Base-by-base conservation (phyloP, 2,113 vertebrate genomes). In the Burhinus oedicnemus region DNA sequence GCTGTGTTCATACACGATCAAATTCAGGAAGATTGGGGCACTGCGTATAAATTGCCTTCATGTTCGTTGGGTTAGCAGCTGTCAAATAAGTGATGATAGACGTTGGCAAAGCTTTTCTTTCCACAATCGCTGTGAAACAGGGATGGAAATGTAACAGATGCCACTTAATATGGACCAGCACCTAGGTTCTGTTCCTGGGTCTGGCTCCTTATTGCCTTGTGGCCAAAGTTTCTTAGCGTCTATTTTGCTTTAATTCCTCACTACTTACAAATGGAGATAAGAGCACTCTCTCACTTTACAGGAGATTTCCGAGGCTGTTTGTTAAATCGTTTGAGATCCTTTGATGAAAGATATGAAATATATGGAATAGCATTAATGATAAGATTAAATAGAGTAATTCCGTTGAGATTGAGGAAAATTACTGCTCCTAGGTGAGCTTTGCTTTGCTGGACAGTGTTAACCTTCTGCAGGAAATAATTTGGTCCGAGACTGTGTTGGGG, bases 81-180 rank as follows among this genome's bases (percentile, higher is more conserved):
- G 94, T 96, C 97, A 97, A 96, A 96, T 97, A 96, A 95, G 94
- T 96, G 97, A 95, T 97, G 95, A 96, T 87, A 91, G 79, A 66
- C 5, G 0, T 85, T 97, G 95, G 96, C 96, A 94, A 74, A 47
- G 87, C 81, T 90, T 74, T 83, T 64, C 91, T 91, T 94, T 84
- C 84, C 84, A 29, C 60, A 89, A 94, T 95, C 51, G 0, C 95
- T 95, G 94, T 89, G 96, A 95, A 96, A 65, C 80, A 60, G 82
- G 87, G 84, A 94, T 96, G 71, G 97, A 97, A 96, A 96, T 90
- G 84, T 83, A 95, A 94, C 96, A 96, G 95, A 97, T 97, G 96
- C 82, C 95, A 91, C 91, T 95, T 96, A 94, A 71, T 95, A 70
- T 86, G 89, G 97, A 97, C 95, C 96, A 83, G 94, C 89, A 97